Conservation (phyloP, 30 jellyfish, hydroid and myxozoan species). For the Nemopilema nomurai region DNA sequence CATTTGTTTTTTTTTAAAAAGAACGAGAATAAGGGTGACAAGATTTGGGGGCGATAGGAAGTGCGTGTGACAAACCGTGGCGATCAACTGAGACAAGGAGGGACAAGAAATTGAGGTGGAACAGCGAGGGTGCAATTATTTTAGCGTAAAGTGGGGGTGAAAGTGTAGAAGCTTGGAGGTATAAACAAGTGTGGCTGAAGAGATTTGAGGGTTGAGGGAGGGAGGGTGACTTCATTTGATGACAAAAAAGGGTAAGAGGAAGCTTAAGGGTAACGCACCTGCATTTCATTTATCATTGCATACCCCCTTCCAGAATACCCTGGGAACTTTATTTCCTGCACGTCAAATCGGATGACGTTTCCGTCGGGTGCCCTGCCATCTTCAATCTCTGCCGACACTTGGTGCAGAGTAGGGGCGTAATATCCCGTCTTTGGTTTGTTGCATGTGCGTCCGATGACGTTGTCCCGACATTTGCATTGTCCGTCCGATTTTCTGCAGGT, state of each 20-base stretch:
- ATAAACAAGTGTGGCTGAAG: too few species aligned
- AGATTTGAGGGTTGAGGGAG: too few species aligned
- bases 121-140: too few species aligned
- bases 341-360: conserved; percentile 77
- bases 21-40: too few species aligned
- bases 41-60: too few species aligned
- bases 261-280: conserved; percentile 75
- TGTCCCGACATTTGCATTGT: conserved; percentile 86
- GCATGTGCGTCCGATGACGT: conserved; percentile 82
- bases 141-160: too few species aligned
- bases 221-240: too few species aligned
- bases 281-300: conserved; percentile 68
- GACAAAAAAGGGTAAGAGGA: neutral
- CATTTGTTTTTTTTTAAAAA: too few species aligned
- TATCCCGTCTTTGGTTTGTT: conserved; percentile 73
- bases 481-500: conserved; percentile 70
- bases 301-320: conserved; percentile 91
- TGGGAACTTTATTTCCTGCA: conserved; percentile 77
- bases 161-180: too few species aligned
- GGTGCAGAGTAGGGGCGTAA: conserved; percentile 88
- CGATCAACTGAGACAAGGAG: too few species aligned
- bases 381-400: conserved; percentile 79
- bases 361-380: conserved; percentile 93
- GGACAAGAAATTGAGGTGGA: too few species aligned
- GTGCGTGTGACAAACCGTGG: too few species aligned